Evolutionary conservation across 2,113 vertebrate species (phyloP), one percentile per base, ranked within the genome.

Genomic region (Pygoscelis antarcticus): DNA sequence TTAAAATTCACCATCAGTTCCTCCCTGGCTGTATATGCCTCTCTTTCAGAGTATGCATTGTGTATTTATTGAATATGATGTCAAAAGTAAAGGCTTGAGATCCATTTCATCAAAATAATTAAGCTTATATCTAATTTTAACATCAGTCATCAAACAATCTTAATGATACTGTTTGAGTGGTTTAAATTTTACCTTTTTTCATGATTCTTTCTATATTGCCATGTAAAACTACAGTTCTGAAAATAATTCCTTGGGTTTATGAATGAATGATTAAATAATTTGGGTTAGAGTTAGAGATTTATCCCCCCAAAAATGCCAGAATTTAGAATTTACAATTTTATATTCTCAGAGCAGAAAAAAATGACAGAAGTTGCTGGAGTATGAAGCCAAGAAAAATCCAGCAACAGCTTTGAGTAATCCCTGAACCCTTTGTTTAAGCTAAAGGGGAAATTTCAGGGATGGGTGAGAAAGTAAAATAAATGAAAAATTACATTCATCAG

Each of bases 381-480:
- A 77, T 90, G 78, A 94, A 89, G 32, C 30, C 58, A 89, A 79
- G 38, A 64, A 81, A 89, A 87, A 91, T 40, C 22, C 55, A 66
- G 51, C 22, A 66, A 9, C 42, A 89, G 40, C 65, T 83, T 77
- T 89, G 20, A 74, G 15, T 87, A 93, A 91, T 93, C 80, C 36
- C 15, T 58, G 36, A 84, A 42, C 44, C 30, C 16, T 85, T 90
- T 92, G 52, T 96, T 93, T 83, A 88, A 87, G 21, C 20, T 58
- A 71, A 95, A 84, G 40, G 44, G n/a, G 57, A 91, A 88, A 90
- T 96, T 90, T 96, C 80, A 89, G 26, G 66, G 79, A 60, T 95
- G 95, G 13, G 13, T 94, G 86, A 96, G 66, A 90, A 93, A 93
- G 23, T 51, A 87, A 91, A 91, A 93, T 81, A 93, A 93, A 74